Evolutionary conservation across 1,140 invertebrate genomes (phyloP).

Genomic region (Oryctes rhinoceros): DNA sequence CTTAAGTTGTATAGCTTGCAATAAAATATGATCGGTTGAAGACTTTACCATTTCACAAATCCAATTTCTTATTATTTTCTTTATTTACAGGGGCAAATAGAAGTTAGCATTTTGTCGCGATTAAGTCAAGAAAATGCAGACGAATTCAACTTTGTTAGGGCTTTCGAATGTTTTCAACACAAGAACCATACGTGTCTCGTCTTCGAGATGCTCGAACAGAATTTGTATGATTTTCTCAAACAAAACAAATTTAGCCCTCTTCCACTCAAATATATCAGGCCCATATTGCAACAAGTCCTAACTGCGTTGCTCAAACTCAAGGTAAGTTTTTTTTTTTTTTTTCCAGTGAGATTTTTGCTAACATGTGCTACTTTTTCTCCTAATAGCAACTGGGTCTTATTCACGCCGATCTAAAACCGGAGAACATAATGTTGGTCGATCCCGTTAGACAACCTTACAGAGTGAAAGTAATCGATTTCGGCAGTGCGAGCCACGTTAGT

Average conservation of each 20-base stretch:
- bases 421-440: slow-evolving; percentile 99
- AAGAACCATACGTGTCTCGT: slow-evolving; percentile 99
- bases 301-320: slow-evolving; percentile 98
- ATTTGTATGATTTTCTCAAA: slow-evolving; percentile 99
- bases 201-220: slow-evolving; percentile 99
- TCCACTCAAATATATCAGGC: slow-evolving; percentile 97
- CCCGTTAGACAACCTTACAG: slow-evolving; percentile 96
- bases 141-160: slow-evolving; percentile 99
- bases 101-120: slow-evolving; percentile 96
- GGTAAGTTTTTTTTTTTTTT: slow-evolving; percentile 64
- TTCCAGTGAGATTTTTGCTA: too few species aligned
- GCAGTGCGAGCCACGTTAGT: slow-evolving; percentile 97
- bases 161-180: slow-evolving; percentile 99
- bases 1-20: too few species aligned
- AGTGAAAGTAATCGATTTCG: slow-evolving; percentile 99
- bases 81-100: slow-evolving; percentile 86
- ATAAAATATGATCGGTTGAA: too few species aligned
- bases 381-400: slow-evolving; percentile 95
- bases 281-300: slow-evolving; percentile 98
- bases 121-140: slow-evolving; percentile 99
- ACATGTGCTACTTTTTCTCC: too few species aligned
- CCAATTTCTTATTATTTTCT: not conserved
- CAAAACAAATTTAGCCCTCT: slow-evolving; percentile 99
- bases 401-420: slow-evolving; percentile 99
- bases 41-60: not conserved